Evolutionary conservation across 2,888 invertebrate species (phyloP).

Genomic region (Tenodera sinensis): DNA sequence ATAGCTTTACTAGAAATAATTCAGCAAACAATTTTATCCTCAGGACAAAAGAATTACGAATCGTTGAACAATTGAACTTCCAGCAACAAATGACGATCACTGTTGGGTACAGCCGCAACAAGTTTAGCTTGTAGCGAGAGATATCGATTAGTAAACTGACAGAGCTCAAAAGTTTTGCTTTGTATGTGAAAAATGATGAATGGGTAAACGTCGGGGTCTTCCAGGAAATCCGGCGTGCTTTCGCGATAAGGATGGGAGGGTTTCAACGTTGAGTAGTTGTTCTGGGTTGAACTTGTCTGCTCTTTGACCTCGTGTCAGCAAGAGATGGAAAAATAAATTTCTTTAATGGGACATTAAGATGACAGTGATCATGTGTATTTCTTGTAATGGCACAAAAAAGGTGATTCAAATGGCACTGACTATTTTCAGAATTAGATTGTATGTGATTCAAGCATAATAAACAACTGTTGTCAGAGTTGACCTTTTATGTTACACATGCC

Average conservation of each 20-base stretch:
- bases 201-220: neutral
- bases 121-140: neutral
- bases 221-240: neutral
- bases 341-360: neutral
- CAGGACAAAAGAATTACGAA: no score
- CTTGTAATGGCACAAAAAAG: no score
- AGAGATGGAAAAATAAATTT: neutral
- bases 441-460: no score
- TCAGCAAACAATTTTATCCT: no score
- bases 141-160: neutral
- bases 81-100: no score
- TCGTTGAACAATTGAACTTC: no score
- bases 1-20: no score
- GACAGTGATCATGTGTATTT: neutral
- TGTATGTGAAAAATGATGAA: neutral
- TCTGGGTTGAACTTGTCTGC: neutral
- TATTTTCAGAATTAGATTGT: no score
- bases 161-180: neutral
- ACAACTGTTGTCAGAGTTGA: no score
- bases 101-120: no score
- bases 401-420: no score
- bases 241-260: neutral
- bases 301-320: neutral
- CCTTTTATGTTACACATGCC: no score
- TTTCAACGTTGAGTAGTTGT: neutral